Evolutionary conservation across 2,888 invertebrate species (phyloP), one percentile per base, ranked within the genome.

Genomic region (Cantharis nigra): DNA sequence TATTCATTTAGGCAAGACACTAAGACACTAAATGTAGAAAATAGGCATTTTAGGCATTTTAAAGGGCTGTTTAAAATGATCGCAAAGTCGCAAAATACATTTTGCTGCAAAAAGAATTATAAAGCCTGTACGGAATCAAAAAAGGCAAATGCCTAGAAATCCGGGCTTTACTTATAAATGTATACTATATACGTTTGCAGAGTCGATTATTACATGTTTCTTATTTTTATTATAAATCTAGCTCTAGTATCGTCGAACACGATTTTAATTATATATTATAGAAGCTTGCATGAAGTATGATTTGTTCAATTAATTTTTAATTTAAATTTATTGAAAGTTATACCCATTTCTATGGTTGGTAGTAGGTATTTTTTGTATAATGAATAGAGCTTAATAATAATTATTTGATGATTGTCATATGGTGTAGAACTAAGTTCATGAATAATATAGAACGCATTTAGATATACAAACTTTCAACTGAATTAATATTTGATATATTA

Each of bases 191-290:
- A 49, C 49, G 49, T 49, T 9, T 49, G 49, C 9, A 67, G 23
- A 67, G 65, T 67, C 23, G 65, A 20, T 67, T 67, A 67, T 67
- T 67, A 23, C 65, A 23, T n/a, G 18, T 23, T 23, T 33, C 26
- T 67, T 67, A 67, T 23, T 67, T 67, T 67, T 67, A 49, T 67
- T 23, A 86, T 86, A 86, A 86, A 86, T 86, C 85, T 85, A 84
- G 81, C 71, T 80, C 80, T 81, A 79, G 79, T 81, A 83, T 84
- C 82, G 81, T 82, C 82, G 82, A 83, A 83, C 83, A 83, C 83
- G 83, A 83, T 84, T 85, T 84, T 86, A 86, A 86, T 86, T 85
- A 86, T 85, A 86, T 86, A 85, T 84, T 74, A 69, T 78, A 78
- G 69, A 76, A 73, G 64, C 72, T 70, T 28, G 69, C 74, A 70